phyloP scores from a whole-genome alignment of 1,140 invertebrate species.

The Cydia pomonella region DNA sequence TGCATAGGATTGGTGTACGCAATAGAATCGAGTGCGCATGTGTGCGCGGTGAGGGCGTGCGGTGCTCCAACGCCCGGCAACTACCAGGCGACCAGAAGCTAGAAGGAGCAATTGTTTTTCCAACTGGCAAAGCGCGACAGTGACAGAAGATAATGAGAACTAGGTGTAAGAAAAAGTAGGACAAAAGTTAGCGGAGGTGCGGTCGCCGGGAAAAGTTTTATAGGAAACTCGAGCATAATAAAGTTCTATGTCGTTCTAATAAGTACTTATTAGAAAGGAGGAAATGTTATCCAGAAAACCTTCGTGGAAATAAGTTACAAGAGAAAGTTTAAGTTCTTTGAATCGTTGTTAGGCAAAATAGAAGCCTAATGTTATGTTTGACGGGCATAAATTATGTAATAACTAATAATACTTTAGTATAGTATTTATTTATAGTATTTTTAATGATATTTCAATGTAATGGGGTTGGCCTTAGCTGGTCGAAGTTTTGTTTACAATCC shows the following conservation, averaged over 20 bases:
- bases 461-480: too few relatives aligned
- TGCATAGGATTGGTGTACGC: constrained; percentile 50
- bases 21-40: constrained; percentile 60
- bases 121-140: constrained; percentile 39
- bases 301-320: too few relatives aligned
- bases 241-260: not conserved
- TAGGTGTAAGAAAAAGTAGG: constrained; percentile 32
- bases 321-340: too few relatives aligned
- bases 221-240: not conserved
- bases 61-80: constrained; percentile 66
- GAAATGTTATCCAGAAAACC: not conserved
- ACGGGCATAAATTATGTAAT: too few relatives aligned
- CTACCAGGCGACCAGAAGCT: constrained; percentile 63
- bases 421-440: too few relatives aligned
- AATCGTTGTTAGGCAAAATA: too few relatives aligned
- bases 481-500: too few relatives aligned
- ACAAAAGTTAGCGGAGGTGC: constrained; percentile 16
- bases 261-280: not conserved
- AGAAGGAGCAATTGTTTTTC: constrained; percentile 33
- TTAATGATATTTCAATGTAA: too few relatives aligned
- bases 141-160: constrained; percentile 40
- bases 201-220: constrained; percentile 21
- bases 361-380: too few relatives aligned
- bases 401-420: too few relatives aligned
- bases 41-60: constrained; percentile 74